Percentiles rank a stretch among this genome's conserved stretches.
phyloP scores from a whole-genome alignment of 2,797 vertebrate genomes.

The Carapus acus region DNA sequence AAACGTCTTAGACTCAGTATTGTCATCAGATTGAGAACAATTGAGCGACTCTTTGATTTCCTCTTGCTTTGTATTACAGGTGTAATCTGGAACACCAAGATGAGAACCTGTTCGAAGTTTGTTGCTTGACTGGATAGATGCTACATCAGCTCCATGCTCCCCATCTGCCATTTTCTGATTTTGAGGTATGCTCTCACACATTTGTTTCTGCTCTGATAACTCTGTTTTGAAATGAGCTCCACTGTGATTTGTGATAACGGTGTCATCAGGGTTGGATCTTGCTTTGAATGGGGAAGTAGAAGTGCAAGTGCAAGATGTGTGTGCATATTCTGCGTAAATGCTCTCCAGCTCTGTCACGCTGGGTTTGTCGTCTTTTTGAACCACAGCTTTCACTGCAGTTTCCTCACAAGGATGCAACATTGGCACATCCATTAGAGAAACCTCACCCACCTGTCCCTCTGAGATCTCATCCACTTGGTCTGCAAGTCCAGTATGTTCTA shows the following conservation, averaged over 20 bases:
- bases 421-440: slow-evolving; percentile 11
- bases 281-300: slow-evolving; percentile 18
- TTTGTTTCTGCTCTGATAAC: slow-evolving; percentile 32
- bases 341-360: slow-evolving; percentile 29
- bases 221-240: slow-evolving; percentile 41
- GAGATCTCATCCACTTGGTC: slow-evolving; percentile 47
- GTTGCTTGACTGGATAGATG: slow-evolving; percentile 36
- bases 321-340: slow-evolving; percentile 29
- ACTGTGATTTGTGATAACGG: neutral
- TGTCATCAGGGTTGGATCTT: slow-evolving; percentile 18
- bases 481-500: slow-evolving; percentile 25
- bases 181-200: slow-evolving; percentile 11
- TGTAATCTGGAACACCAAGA: neutral
- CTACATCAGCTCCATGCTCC: slow-evolving; percentile 11
- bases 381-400: slow-evolving; percentile 11
- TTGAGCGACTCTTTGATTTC: neutral
- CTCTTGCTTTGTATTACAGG: neutral
- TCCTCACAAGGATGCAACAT: slow-evolving; percentile 31
- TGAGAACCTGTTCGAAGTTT: slow-evolving; percentile 11
- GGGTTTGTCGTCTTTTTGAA: slow-evolving; percentile 14
- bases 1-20: slow-evolving; percentile 15
- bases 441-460: slow-evolving; percentile 41
- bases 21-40: slow-evolving; percentile 13
- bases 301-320: slow-evolving; percentile 18
- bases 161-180: slow-evolving; percentile 9